Evolutionary conservation across 2,888 invertebrate genomes (phyloP), one percentile per base, ranked within the genome.

Genomic region (Corythucha ciliata): DNA sequence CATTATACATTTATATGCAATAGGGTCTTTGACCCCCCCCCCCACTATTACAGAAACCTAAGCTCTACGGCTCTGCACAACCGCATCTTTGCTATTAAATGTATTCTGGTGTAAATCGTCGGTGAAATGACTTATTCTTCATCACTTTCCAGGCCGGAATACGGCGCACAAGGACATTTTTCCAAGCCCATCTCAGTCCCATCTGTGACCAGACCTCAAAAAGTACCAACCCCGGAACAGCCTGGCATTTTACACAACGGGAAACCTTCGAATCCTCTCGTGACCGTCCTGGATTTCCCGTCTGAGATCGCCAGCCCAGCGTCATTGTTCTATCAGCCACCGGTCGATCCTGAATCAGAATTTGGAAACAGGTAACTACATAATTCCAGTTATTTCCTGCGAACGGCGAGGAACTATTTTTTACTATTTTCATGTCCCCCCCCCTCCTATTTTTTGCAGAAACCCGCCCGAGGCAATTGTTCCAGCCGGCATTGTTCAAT

Each of bases 401-500:
- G n/a, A n/a, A n/a, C n/a, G n/a, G n/a, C n/a, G n/a, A n/a, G n/a
- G n/a, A n/a, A n/a, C n/a, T n/a, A n/a, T n/a, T n/a, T n/a, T n/a
- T n/a, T n/a, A n/a, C n/a, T n/a, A n/a, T n/a, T n/a, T n/a, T n/a
- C n/a, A n/a, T n/a, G n/a, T n/a, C n/a, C n/a, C n/a, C n/a, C n/a
- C n/a, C n/a, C n/a, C n/a, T n/a, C n/a, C n/a, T n/a, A n/a, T n/a
- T n/a, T n/a, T n/a, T n/a, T n/a, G n/a, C n/a, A n/a, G n/a, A n/a
- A 60, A 61, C 27, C 63, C 63, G 1, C 64, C 64, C 1, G 63
- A 65, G 42, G 66, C 67, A 3, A 60, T 70, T 32, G 65, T 67
- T n/a, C 72, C 72, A 12, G 70, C 69, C 3, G 72, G 72, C 12
- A 71, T 72, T 48, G 68, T 70, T 3, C 70, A 71, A 58, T 71